phyloP scores from a whole-genome alignment of 1,140 invertebrate genomes.

The Rhagoletis zephyria region DNA sequence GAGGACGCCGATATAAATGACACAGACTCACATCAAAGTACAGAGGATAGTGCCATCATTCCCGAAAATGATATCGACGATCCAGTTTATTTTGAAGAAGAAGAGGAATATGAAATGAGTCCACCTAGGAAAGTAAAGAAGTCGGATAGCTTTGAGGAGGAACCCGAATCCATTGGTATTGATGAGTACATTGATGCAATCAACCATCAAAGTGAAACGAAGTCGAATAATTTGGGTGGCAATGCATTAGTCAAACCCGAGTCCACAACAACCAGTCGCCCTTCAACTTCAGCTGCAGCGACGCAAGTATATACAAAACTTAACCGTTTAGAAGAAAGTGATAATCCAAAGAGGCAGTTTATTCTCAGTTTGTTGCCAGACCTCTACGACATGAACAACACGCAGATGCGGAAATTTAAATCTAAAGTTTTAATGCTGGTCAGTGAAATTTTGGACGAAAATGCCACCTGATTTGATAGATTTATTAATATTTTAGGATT shows the following conservation, averaged over 20 bases:
- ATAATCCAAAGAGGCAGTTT: slow-evolving; percentile 4
- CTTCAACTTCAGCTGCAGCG: background rate
- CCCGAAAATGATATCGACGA: background rate
- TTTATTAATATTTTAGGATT: no score
- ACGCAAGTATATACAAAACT: background rate
- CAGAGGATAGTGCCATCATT: background rate
- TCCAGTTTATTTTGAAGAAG: background rate
- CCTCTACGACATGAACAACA: slow-evolving; percentile 15
- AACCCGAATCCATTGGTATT: background rate
- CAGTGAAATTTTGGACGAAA: background rate
- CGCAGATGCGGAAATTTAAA: slow-evolving; percentile 14
- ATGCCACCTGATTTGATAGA: background rate
- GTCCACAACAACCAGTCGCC: background rate
- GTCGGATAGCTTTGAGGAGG: background rate
- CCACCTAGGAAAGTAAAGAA: background rate
- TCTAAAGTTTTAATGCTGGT: background rate
- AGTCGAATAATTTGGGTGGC: background rate
- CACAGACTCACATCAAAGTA: background rate
- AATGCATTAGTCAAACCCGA: background rate
- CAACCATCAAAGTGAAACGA: background rate
- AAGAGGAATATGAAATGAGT: background rate
- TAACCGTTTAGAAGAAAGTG: background rate
- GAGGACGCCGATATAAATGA: background rate
- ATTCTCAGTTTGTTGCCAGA: slow-evolving; percentile 22
- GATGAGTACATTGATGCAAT: background rate